Evolutionary conservation across 1,140 invertebrate species (phyloP), one percentile per base, ranked within the genome.

Genomic region (Nomia melanderi): DNA sequence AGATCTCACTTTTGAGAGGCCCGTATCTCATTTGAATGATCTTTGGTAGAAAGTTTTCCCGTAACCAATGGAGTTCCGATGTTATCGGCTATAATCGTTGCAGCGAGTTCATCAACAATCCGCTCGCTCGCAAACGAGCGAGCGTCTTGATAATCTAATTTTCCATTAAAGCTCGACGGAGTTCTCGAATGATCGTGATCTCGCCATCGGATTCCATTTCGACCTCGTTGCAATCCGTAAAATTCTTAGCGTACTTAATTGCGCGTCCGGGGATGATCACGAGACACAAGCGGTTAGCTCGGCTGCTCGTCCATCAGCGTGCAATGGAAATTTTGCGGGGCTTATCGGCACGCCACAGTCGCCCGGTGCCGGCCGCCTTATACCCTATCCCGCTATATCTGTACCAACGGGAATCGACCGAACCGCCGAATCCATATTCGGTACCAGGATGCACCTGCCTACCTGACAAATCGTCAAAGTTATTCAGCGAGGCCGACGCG

Each of bases 361-460:
- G 44, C 47, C 25, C 20, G 71, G 50, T 56, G 33, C 11, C 9
- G 27, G 31, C 27, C 53, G 57, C 29, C 23, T 0, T 62, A 82
- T 41, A 25, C 3, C 20, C 27, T 20, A 1, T n/a, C 1, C 1
- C 29, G 50, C 47, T 57, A 36, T 53, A 67, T 64, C 41, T 29
- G 44, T 69, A 76, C 47, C 67, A 73, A 7, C 47, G 6, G 63
- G 59, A 25, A 69, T 80, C 77, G 69, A 83, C 56, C 82, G 72
- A 77, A 53, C 53, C 2, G 50, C 63, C 77, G 76, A 87, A 89
- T 87, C 88, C 83, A 88, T 87, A 88, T 79, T 82, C 82, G 78
- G 87, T 89, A 74, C 87, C 87, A 87, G 86, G 78, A 87, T 84
- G 78, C 78, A 74, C 83, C 83, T 79, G 83, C 65, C 77, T 78